Percentiles rank a stretch among this genome's conserved stretches.
Evolutionary conservation across 2,888 invertebrate genomes (phyloP).

Genomic region (Leptura quadrifasciata): DNA sequence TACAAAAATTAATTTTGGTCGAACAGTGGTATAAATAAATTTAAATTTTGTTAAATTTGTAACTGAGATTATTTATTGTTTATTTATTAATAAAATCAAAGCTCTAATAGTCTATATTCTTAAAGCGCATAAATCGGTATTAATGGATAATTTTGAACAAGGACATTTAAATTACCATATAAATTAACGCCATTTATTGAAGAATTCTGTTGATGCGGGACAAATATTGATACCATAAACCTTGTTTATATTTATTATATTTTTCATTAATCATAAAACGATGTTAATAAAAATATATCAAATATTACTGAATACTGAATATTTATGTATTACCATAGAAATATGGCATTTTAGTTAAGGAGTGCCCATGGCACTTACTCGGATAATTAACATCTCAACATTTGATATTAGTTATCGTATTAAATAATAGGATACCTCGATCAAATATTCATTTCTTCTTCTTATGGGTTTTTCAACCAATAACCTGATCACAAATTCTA

Average conservation of each 20-base stretch:
- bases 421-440: no score
- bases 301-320: no score
- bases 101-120: neutral
- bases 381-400: no score
- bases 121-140: neutral
- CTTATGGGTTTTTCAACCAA: no score
- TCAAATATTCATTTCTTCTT: no score
- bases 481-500: no score
- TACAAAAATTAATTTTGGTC: no score
- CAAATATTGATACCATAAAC: neutral
- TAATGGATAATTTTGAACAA: neutral
- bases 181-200: neutral
- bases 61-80: neutral
- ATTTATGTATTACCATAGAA: no score
- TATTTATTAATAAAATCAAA: neutral
- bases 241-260: neutral
- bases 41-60: neutral
- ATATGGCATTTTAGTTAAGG: no score
- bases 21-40: neutral
- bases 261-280: neutral
- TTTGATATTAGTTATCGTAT: no score
- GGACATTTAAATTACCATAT: neutral
- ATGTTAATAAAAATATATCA: neutral
- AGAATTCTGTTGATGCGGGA: neutral
- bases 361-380: no score